Evolutionary conservation across 2,888 invertebrate species (phyloP), one percentile per base, ranked within the genome.

Genomic region (Plebejus anna): DNA sequence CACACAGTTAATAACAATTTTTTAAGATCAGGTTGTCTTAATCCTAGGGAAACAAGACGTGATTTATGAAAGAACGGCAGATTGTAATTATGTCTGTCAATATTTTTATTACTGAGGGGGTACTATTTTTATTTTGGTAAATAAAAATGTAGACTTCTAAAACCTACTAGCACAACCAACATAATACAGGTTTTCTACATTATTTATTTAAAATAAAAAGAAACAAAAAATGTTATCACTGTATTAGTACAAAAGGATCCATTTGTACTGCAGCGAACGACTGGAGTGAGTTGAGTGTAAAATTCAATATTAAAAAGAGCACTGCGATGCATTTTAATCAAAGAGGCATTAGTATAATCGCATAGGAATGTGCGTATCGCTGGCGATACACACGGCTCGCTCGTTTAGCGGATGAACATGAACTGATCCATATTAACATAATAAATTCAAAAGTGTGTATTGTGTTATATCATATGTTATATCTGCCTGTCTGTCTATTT

Each of bases 281-380:
- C 83, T 85, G 83, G 87, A 88, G 83, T 82, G 83, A 84, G 83
- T 84, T 82, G 87, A 86, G 86, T 89, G 86, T 87, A 85, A 90
- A 90, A 90, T 90, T 89, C 89, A 90, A 92, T 91, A 91, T 90
- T 89, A 88, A 89, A 90, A 89, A 88, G 86, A 88, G 87, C 87
- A 82, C 79, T 80, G 82, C 81, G 81, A 87, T 91, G 90, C 89
- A 89, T 91, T 93, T 92, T 92, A 92, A 93, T 93, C 91, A 93
- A 93, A 91, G 88, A 84, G 90, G 93, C 85, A 93, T 93, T 93
- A 93, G 89, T 89, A 85, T 91, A 92, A 92, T 92, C 91, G 89
- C 85, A 83, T 88, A 87, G 89, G 90, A 92, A 91, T 91, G 89
- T 87, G 87, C 87, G 88, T 89, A 82, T 84, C 86, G 86, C 81